A percentile compares a stretch with the other conserved stretches of the same genome.
Conservation (phyloP, 1,140 invertebrate genomes). For the Cryptotermes secundus region DNA sequence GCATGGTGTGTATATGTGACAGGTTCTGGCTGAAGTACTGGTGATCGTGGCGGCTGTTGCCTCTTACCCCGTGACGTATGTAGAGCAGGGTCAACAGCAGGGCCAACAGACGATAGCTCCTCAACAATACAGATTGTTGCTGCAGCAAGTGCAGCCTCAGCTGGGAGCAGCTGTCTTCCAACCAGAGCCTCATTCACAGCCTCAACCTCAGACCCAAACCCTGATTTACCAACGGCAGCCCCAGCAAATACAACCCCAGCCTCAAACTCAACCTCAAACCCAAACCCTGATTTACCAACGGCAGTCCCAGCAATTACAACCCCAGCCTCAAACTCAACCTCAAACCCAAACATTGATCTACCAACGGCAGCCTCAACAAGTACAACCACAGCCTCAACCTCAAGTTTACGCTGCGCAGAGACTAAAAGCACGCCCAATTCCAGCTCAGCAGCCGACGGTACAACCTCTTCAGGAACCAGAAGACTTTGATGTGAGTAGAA, state of each 20-base stretch:
- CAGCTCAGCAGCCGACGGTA: background rate
- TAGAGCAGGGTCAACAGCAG: background rate
- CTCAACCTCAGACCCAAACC: background rate
- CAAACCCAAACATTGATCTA: background rate
- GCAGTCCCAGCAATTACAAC: background rate
- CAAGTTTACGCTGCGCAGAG: background rate
- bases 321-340: background rate
- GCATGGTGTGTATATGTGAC: background rate
- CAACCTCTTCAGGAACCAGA: background rate
- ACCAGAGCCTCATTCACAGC: background rate
- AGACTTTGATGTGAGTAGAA: background rate
- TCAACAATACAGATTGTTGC: background rate
- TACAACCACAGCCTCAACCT: background rate
- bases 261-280: background rate
- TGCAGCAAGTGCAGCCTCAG: slow-evolving; percentile 2
- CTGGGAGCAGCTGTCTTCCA: background rate
- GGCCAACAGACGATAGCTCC: background rate
- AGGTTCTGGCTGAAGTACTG: background rate
- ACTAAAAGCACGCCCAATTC: background rate
- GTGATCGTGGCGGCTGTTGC: background rate
- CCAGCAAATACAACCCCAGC: background rate
- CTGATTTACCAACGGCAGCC: background rate
- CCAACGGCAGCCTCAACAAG: background rate
- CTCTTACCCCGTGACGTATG: background rate
- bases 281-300: background rate